A percentile compares a stretch with the other conserved stretches of the same genome.
These are phyloP conservation scores for Microcaecilia unicolor DNA, from an alignment of 2,797 vertebrate species.

Conservation along the genomic window DNA sequence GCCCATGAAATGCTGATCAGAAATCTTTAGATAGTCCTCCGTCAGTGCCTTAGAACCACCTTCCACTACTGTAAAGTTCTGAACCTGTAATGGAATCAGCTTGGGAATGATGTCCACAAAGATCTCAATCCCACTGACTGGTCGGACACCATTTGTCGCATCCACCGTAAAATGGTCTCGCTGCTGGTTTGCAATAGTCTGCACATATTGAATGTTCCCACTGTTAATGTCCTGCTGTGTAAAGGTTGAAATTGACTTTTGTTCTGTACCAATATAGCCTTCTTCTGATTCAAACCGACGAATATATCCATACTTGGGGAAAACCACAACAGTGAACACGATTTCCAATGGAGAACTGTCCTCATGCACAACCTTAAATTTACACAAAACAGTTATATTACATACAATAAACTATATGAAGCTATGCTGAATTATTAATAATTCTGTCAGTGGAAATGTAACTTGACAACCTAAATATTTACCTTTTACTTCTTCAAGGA, in stretches of 20 bases:
- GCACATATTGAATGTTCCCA: conserved; percentile 74
- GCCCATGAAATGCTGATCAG: conserved; percentile 65
- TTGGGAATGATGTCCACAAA: conserved; percentile 70
- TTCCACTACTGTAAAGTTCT: conserved; percentile 75
- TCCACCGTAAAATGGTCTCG: conserved; percentile 65
- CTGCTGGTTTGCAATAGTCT: conserved; percentile 46
- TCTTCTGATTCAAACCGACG: conserved; percentile 52
- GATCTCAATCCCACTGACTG: conserved; percentile 55
- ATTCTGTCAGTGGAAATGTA: no score
- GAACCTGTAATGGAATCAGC: conserved; percentile 66
- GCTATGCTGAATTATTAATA: no score
- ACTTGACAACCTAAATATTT: no score
- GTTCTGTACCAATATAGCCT: conserved; percentile 42
- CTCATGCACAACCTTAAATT: conserved; percentile 72
- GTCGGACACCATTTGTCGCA: conserved; percentile 62
- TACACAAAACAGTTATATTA: no score
- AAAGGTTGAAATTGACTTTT: conserved; percentile 60
- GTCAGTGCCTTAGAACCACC: conserved; percentile 66
- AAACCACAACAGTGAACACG: conserved; percentile 57
- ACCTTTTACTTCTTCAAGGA: no score
- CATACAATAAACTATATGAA: no score
- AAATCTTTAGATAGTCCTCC: conserved; percentile 63
- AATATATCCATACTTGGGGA: conserved; percentile 66
- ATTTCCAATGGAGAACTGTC: conserved; percentile 73
- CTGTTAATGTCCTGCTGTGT: conserved; percentile 69